Percentiles rank a stretch among this genome's conserved stretches.
phyloP scores from a whole-genome alignment of 2,797 vertebrate species.

The Simalia tracyae region DNA sequence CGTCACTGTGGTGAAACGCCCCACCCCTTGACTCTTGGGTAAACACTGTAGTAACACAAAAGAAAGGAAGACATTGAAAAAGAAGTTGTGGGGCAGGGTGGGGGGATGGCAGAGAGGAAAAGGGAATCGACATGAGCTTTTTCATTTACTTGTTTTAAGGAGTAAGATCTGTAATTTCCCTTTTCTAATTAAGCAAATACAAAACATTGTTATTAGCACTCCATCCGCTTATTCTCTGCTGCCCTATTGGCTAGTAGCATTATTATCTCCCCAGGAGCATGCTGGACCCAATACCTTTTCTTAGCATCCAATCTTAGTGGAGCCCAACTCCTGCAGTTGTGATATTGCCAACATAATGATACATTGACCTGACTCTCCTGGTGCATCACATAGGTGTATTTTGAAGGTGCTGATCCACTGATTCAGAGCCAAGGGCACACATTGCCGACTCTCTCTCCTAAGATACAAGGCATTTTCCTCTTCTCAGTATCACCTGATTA shows the following conservation, averaged over 20 bases:
- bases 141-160: neutral
- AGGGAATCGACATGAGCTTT: fast-evolving
- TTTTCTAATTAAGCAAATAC: neutral
- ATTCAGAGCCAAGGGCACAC: neutral
- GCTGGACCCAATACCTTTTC: too few species aligned
- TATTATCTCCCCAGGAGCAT: neutral
- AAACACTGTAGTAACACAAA: neutral
- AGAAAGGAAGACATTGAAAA: neutral
- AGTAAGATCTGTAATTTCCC: fast-evolving
- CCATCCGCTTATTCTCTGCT: neutral
- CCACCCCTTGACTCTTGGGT: fast-evolving
- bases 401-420: neutral
- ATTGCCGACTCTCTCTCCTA: neutral
- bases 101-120: neutral
- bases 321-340: neutral
- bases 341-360: neutral
- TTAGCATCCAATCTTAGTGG: neutral
- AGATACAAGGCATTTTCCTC: neutral
- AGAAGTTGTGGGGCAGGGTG: fast-evolving
- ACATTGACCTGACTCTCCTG: neutral
- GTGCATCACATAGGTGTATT: neutral
- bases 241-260: neutral
- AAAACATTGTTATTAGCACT: neutral
- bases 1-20: fast-evolving
- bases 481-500: neutral